These are phyloP conservation scores for Bedellia somnulentella DNA, from an alignment of 2,888 invertebrate genomes.

Conservation along the genomic window DNA sequence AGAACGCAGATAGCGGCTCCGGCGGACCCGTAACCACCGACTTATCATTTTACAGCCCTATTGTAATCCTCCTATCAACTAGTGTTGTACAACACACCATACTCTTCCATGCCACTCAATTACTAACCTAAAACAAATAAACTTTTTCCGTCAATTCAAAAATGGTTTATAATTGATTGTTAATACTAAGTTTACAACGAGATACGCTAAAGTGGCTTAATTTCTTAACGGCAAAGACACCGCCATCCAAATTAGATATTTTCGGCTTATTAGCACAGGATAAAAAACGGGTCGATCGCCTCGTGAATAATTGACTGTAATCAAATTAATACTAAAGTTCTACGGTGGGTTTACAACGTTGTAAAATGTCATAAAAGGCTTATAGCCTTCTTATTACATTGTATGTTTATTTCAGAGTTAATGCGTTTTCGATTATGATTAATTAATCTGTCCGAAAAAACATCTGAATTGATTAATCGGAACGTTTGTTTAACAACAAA, in stretches of 20 bases:
- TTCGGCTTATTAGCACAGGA: slow-evolving; percentile 53
- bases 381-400: slow-evolving; percentile 41
- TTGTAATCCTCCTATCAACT: slow-evolving; percentile 29
- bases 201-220: slow-evolving; percentile 60
- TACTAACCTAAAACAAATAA: slow-evolving; percentile 21
- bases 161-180: slow-evolving; percentile 59
- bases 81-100: slow-evolving; percentile 19
- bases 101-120: too few species aligned
- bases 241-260: slow-evolving; percentile 55
- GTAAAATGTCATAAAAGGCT: slow-evolving; percentile 56
- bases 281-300: slow-evolving; percentile 41
- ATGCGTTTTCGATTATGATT: slow-evolving; percentile 4
- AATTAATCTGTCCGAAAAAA: slow-evolving; percentile 3
- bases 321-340: slow-evolving; percentile 60
- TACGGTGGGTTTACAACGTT: slow-evolving; percentile 58
- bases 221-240: slow-evolving; percentile 56
- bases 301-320: slow-evolving; percentile 60
- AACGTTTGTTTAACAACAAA: not conserved
- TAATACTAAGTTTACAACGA: slow-evolving; percentile 49
- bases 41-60: slow-evolving; percentile 28
- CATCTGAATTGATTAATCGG: slow-evolving; percentile 2
- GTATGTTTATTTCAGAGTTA: slow-evolving; percentile 19
- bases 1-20: slow-evolving; percentile 31
- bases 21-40: slow-evolving; percentile 31
- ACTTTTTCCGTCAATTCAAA: slow-evolving; percentile 28